These are phyloP conservation scores for Lysiphlebus fabarum DNA, from an alignment of 1,140 invertebrate genomes.

Conservation along the genomic window DNA sequence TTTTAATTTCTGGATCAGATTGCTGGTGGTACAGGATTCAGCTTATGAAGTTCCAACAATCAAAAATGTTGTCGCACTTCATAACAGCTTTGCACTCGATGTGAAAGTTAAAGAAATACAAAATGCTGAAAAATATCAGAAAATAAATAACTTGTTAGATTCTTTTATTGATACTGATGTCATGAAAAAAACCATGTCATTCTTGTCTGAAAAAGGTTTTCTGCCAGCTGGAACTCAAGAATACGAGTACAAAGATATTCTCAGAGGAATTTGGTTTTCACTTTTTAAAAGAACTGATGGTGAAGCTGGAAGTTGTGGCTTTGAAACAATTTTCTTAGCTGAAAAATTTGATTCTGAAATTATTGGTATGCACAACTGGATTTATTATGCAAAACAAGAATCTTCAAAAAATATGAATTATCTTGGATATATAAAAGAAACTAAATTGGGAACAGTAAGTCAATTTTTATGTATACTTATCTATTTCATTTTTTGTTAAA, in stretches of 20 bases:
- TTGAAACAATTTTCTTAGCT: slow-evolving; percentile 63
- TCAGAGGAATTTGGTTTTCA: slow-evolving; percentile 58
- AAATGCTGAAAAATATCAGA: slow-evolving; percentile 56
- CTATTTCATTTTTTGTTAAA: no score
- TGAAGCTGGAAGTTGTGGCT: slow-evolving; percentile 57
- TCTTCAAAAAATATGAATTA: slow-evolving; percentile 57
- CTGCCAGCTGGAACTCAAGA: slow-evolving; percentile 40
- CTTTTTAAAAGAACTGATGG: slow-evolving; percentile 57
- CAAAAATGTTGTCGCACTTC: slow-evolving; percentile 47
- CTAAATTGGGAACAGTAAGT: slow-evolving; percentile 53
- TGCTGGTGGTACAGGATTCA: slow-evolving; percentile 44
- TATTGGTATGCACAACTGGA: slow-evolving; percentile 64
- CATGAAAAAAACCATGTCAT: slow-evolving; percentile 60
- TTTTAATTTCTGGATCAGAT: slow-evolving; percentile 38
- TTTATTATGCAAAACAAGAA: slow-evolving; percentile 59
- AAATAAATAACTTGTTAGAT: slow-evolving; percentile 60
- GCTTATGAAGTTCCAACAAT: slow-evolving; percentile 52
- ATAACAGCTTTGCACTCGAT: slow-evolving; percentile 55
- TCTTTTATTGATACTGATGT: slow-evolving; percentile 60
- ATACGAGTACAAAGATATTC: slow-evolving; percentile 54
- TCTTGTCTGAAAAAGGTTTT: slow-evolving; percentile 57
- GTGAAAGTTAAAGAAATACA: slow-evolving; percentile 57
- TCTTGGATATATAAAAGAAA: slow-evolving; percentile 56
- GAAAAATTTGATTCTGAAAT: slow-evolving; percentile 59
- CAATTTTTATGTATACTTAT: no score